A percentile compares a stretch with the other conserved stretches of the same genome.
Evolutionary conservation across 1,140 invertebrate genomes (phyloP).

Genomic region (Drosophila sp.): DNA sequence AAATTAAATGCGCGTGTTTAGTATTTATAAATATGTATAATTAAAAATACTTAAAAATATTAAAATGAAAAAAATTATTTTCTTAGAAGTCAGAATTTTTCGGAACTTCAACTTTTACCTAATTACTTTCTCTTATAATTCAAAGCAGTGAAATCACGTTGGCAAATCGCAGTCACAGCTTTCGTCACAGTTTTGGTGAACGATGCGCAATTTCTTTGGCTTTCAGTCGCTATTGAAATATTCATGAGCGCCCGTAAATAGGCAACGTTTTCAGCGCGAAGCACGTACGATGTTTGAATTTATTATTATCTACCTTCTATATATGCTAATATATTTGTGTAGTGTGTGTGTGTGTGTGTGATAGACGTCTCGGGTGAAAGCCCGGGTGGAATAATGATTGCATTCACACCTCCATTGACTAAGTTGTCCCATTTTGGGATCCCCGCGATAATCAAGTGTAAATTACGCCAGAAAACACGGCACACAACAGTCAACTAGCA

Average conservation of each 20-base stretch:
- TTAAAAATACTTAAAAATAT: no score
- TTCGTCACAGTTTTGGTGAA: conserved; percentile 15
- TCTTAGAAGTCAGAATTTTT: no score
- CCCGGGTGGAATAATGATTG: conserved; percentile 50
- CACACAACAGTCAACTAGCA: conserved; percentile 3
- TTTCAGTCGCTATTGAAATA: conserved; percentile 33
- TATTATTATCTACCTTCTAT: conserved; percentile 51
- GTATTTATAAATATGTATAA: no score
- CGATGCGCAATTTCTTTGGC: background rate
- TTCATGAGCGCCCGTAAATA: conserved; percentile 56
- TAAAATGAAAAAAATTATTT: no score
- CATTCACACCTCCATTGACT: conserved; percentile 33
- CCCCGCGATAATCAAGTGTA: conserved; percentile 61
- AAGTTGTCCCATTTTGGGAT: conserved; percentile 55
- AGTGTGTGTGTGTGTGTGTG: conserved; percentile 15
- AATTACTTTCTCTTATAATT: background rate
- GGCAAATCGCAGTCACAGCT: conserved; percentile 7
- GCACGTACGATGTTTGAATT: conserved; percentile 60
- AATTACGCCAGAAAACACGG: conserved; percentile 47
- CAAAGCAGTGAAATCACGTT: background rate
- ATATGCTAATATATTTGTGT: conserved; percentile 40
- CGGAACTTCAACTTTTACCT: no score
- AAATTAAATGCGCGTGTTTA: no score
- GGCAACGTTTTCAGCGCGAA: conserved; percentile 47
- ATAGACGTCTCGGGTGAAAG: background rate